These are phyloP conservation scores for Cyrtorhinus lividipennis DNA, from an alignment of 1,140 invertebrate genomes.

Conservation along the genomic window DNA sequence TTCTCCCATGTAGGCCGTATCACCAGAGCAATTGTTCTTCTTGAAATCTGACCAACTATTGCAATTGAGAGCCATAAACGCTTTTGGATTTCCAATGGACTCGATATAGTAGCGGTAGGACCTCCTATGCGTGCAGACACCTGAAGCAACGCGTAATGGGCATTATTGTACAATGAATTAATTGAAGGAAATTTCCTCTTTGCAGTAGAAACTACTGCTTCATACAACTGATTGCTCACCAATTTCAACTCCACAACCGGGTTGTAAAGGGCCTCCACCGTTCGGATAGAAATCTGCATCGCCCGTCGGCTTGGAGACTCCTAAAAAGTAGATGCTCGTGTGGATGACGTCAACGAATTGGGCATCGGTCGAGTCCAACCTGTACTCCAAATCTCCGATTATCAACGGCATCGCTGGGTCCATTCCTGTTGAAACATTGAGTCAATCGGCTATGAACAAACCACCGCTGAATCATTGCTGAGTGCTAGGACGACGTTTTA, in stretches of 20 bases:
- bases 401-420: conserved; percentile 30
- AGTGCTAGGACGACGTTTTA: too few species aligned
- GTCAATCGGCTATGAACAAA: too few species aligned
- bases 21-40: conserved; percentile 10
- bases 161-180: not conserved
- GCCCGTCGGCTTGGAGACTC: conserved; percentile 35
- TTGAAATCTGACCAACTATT: conserved; percentile 39
- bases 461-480: too few species aligned
- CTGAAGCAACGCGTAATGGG: not conserved
- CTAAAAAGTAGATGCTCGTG: conserved; percentile 38
- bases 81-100: conserved; percentile 23
- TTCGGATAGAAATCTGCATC: conserved; percentile 46
- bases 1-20: conserved; percentile 20
- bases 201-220: not conserved
- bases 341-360: conserved; percentile 42
- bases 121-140: conserved; percentile 18
- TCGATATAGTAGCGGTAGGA: conserved; percentile 20
- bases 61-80: conserved; percentile 45
- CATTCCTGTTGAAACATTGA: conserved; percentile 23
- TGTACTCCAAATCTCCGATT: conserved; percentile 22
- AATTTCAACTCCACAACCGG: conserved; percentile 38
- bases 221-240: not conserved
- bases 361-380: conserved; percentile 31
- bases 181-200: not conserved
- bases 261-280: conserved; percentile 38